phyloP scores from a whole-genome alignment of 2,113 vertebrate genomes.

The Carassius carassius region DNA sequence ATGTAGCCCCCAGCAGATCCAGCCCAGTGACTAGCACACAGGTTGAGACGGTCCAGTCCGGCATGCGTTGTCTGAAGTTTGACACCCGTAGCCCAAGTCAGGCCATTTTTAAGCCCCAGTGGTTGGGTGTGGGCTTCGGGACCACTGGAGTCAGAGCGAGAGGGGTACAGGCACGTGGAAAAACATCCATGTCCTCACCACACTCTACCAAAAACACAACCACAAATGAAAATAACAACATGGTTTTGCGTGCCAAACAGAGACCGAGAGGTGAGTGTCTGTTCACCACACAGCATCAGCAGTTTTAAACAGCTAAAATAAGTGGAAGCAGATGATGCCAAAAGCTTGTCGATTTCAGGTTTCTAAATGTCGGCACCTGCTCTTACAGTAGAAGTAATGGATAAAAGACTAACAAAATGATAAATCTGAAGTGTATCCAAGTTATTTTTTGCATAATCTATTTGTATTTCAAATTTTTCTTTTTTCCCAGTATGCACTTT shows the following conservation, averaged over 20 bases:
- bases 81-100: conserved; percentile 76
- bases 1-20: conserved; percentile 18
- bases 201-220: conserved; percentile 61
- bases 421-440: background rate
- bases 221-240: conserved; percentile 68
- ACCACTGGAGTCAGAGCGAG: conserved; percentile 64
- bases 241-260: conserved; percentile 63
- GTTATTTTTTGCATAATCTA: too few species aligned
- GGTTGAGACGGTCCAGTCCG: conserved; percentile 9
- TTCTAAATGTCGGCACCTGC: background rate
- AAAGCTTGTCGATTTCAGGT: background rate
- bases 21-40: background rate
- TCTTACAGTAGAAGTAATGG: background rate
- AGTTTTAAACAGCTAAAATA: background rate
- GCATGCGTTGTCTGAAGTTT: conserved; percentile 67
- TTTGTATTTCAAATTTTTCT: too few species aligned
- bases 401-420: background rate
- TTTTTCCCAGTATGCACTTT: background rate
- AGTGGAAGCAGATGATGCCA: background rate
- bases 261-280: conserved; percentile 71
- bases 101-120: conserved; percentile 78
- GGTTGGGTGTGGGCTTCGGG: conserved; percentile 77
- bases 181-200: conserved; percentile 65
- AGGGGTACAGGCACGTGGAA: conserved; percentile 62
- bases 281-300: background rate